Evolutionary conservation across 1,140 invertebrate species (phyloP).

Genomic region (Saccostrea glomerata): DNA sequence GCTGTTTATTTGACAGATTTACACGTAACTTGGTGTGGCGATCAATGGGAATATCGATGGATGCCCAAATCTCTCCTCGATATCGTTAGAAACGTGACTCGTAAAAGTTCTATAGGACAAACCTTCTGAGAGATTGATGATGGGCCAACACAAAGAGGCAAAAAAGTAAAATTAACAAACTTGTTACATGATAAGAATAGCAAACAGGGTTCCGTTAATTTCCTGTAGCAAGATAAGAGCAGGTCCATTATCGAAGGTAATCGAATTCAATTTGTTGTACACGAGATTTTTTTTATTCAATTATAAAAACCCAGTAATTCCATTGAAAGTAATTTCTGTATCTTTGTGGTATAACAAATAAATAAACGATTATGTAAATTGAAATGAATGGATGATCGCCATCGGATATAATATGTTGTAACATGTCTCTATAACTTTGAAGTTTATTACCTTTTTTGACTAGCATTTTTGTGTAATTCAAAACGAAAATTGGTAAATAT

Average conservation of each 20-base stretch:
- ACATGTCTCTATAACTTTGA: not conserved
- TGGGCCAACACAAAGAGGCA: not conserved
- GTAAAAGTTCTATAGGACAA: not conserved
- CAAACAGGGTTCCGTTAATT: constrained; percentile 23
- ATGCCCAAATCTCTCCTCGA: not conserved
- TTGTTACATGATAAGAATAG: not conserved
- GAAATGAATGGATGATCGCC: not conserved
- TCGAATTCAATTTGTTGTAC: constrained; percentile 27
- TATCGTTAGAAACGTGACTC: constrained; percentile 14
- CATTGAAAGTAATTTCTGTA: not conserved
- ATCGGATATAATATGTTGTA: not conserved
- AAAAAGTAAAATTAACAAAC: constrained; percentile 9
- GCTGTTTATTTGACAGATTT: constrained; percentile 34
- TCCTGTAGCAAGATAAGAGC: constrained; percentile 1
- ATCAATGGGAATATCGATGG: constrained; percentile 18
- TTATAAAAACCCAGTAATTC: not conserved
- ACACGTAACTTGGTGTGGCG: constrained; percentile 10
- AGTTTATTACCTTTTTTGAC: not conserved
- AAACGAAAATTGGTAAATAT: constrained; percentile 2
- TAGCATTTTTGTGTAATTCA: not conserved
- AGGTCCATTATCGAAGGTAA: not conserved
- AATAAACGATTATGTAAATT: not conserved
- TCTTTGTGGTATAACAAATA: not conserved
- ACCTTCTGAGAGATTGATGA: not conserved
- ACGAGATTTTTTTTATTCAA: not conserved